phyloP scores from a whole-genome alignment of 1,140 invertebrate species.

The Bombus terrestris region DNA sequence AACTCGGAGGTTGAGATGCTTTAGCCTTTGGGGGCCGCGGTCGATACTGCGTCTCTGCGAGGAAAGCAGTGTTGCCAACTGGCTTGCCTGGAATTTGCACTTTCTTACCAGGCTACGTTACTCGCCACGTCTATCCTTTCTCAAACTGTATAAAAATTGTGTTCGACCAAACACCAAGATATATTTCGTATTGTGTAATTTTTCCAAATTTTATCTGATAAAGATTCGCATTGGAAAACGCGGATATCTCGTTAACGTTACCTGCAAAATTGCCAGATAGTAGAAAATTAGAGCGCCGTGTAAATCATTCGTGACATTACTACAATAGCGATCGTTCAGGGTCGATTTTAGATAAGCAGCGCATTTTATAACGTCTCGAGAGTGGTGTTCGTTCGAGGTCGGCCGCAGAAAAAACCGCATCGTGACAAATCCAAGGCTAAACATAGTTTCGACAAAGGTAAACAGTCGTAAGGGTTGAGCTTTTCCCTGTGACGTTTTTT shows the following conservation, averaged over 20 bases:
- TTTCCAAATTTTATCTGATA: too few relatives aligned
- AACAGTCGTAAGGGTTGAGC: conserved; percentile 59
- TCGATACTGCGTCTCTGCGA: conserved; percentile 71
- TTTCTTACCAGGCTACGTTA: conserved; percentile 58
- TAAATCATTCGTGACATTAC: too few relatives aligned
- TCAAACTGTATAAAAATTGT: too few relatives aligned
- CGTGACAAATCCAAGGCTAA: conserved; percentile 75
- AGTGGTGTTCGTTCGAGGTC: background rate
- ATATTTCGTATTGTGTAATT: accelerated
- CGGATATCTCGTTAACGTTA: accelerated
- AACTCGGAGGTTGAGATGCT: conserved; percentile 70
- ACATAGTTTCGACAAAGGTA: conserved; percentile 60
- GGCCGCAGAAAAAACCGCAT: conserved; percentile 54
- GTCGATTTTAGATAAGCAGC: background rate
- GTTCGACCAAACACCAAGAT: background rate
- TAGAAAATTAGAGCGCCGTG: too few relatives aligned
- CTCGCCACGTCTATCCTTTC: background rate
- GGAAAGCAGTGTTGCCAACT: conserved; percentile 71
- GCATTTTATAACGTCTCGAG: conserved; percentile 5
- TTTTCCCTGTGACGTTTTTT: conserved; percentile 48
- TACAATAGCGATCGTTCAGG: background rate
- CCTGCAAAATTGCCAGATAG: too few relatives aligned
- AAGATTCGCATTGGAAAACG: too few relatives aligned
- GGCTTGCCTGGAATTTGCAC: conserved; percentile 70
- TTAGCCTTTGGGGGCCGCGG: conserved; percentile 70